Conservation (phyloP, 2,113 vertebrate genomes). For the Platanista minor region DNA sequence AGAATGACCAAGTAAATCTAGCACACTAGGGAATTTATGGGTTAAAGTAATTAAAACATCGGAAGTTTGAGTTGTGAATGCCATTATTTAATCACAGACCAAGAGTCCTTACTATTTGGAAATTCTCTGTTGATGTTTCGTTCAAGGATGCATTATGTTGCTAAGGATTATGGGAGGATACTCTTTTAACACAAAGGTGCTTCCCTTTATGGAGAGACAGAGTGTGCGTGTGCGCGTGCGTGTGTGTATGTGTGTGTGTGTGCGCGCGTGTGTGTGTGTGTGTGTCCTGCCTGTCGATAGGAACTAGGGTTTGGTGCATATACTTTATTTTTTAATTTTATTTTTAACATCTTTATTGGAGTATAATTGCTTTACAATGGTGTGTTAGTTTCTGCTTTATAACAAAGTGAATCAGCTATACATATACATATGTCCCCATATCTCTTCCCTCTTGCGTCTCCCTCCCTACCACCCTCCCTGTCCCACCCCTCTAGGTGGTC, state of each 20-base stretch:
- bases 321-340: neutral
- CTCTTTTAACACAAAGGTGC: neutral
- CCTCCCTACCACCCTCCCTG: too few relatives aligned
- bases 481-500: too few relatives aligned
- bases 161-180: neutral
- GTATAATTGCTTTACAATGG: too few relatives aligned
- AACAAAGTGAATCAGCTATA: too few relatives aligned
- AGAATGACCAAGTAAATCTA: neutral
- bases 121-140: neutral
- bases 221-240: too few relatives aligned
- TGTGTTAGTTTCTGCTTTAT: too few relatives aligned
- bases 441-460: too few relatives aligned
- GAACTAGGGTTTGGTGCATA: neutral
- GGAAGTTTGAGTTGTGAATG: slow-evolving; percentile 1
- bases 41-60: slow-evolving; percentile 12
- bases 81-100: neutral
- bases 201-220: neutral
- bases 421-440: too few relatives aligned
- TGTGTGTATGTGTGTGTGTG: neutral
- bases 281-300: neutral
- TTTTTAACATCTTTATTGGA: too few relatives aligned
- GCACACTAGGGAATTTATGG: neutral
- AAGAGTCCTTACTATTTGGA: neutral
- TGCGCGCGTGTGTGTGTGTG: neutral
- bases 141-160: neutral